phyloP scores from a whole-genome alignment of 2,797 vertebrate genomes.

The Microhierax caerulescens region DNA sequence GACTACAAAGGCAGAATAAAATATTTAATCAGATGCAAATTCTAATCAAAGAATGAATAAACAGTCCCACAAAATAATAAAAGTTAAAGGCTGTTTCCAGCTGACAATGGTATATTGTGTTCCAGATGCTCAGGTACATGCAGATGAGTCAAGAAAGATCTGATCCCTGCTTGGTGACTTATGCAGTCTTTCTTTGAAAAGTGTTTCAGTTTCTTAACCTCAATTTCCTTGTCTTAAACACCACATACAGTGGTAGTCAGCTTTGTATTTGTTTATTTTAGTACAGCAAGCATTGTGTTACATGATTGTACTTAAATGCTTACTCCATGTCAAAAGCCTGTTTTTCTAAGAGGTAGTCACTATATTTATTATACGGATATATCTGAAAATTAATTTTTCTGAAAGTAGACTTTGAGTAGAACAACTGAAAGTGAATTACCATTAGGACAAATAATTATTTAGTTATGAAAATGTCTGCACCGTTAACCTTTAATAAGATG shows the following conservation, averaged over 20 bases:
- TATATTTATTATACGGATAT: background rate
- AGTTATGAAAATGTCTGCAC: background rate
- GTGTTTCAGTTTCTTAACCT: background rate
- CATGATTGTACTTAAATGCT: background rate
- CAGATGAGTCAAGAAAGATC: background rate
- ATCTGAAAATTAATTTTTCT: background rate
- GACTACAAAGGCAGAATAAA: slow-evolving; percentile 35
- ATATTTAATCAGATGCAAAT: slow-evolving; percentile 15
- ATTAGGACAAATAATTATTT: background rate
- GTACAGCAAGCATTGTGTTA: background rate
- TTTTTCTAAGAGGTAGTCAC: background rate
- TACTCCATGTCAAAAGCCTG: background rate
- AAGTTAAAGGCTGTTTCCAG: background rate
- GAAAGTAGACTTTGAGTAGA: background rate
- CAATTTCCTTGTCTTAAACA: background rate
- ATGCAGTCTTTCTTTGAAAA: background rate
- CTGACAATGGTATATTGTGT: background rate
- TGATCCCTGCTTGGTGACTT: background rate
- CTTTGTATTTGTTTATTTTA: background rate
- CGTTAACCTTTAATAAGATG: background rate
- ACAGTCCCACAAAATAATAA: background rate
- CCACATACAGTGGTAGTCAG: background rate
- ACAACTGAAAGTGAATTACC: background rate
- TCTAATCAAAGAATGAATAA: slow-evolving; percentile 30
- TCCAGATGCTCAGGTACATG: background rate